These are phyloP conservation scores for Geotria australis DNA, from an alignment of 2,797 vertebrate species.

Conservation along the genomic window DNA sequence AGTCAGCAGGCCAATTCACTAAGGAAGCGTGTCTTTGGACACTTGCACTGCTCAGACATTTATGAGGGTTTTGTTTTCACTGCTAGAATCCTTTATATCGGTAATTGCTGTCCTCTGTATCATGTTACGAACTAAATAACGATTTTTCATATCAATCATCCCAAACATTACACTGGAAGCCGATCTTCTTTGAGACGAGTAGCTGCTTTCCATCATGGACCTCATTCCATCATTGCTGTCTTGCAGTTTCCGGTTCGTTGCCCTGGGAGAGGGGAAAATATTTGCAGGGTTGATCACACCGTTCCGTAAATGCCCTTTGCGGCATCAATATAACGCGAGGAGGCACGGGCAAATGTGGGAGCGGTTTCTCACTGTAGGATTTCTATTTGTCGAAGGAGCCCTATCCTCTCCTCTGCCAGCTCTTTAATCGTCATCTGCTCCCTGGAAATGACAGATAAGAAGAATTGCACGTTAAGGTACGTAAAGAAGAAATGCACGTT, in stretches of 20 bases:
- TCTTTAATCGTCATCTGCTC: conserved; percentile 52
- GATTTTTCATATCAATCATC: too few species aligned
- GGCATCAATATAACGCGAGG: not conserved
- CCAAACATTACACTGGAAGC: too few species aligned
- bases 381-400: conserved; percentile 62
- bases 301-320: not conserved
- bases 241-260: conserved; percentile 68
- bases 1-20: too few species aligned
- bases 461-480: not conserved
- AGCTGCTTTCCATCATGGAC: conserved; percentile 28
- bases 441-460: conserved; percentile 12
- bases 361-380: conserved; percentile 38
- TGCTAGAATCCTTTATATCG: too few species aligned
- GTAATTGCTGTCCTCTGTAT: too few species aligned
- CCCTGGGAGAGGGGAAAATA: conserved; percentile 11
- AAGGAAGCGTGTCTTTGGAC: too few species aligned
- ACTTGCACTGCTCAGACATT: too few species aligned
- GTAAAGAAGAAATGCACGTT: not conserved
- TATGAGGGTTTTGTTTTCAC: too few species aligned
- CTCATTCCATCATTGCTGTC: conserved; percentile 74
- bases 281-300: not conserved
- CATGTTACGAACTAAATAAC: too few species aligned
- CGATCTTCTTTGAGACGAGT: too few species aligned
- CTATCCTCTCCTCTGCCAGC: conserved; percentile 50
- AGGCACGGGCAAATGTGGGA: too few species aligned